Evolutionary conservation across 2,888 invertebrate genomes (phyloP).

Genomic region (Polymixis flavicincta): DNA sequence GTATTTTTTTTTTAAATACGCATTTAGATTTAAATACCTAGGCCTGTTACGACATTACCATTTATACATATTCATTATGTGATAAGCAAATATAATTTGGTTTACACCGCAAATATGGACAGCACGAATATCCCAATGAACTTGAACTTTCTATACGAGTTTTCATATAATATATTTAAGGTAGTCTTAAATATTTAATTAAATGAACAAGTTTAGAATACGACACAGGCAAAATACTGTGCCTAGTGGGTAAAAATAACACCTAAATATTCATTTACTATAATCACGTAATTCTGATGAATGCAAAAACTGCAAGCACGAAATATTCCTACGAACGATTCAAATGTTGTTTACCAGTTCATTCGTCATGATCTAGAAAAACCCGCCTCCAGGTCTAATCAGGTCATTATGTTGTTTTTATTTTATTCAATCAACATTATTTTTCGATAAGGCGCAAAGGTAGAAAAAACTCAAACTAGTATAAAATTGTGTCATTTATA

Average conservation of each 20-base stretch:
- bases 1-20: neutral
- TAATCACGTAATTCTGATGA: neutral
- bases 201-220: neutral
- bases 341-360: conserved; percentile 4
- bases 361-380: conserved; percentile 26
- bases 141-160: neutral
- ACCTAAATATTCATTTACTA: neutral
- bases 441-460: neutral
- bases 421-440: neutral
- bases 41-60: neutral
- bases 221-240: neutral
- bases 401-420: conserved; percentile 8
- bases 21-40: neutral
- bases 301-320: conserved; percentile 27
- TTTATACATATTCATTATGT: neutral
- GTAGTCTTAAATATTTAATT: neutral
- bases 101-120: neutral
- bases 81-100: neutral
- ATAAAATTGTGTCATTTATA: neutral
- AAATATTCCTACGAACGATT: conserved; percentile 1
- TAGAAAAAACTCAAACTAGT: neutral
- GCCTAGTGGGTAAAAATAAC: neutral
- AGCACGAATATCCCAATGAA: no score
- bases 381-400: conserved; percentile 1
- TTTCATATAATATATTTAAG: neutral